Percentiles rank a stretch among this genome's conserved stretches.
Evolutionary conservation across 2,113 vertebrate genomes (phyloP).

Genomic region (Tyto alba): DNA sequence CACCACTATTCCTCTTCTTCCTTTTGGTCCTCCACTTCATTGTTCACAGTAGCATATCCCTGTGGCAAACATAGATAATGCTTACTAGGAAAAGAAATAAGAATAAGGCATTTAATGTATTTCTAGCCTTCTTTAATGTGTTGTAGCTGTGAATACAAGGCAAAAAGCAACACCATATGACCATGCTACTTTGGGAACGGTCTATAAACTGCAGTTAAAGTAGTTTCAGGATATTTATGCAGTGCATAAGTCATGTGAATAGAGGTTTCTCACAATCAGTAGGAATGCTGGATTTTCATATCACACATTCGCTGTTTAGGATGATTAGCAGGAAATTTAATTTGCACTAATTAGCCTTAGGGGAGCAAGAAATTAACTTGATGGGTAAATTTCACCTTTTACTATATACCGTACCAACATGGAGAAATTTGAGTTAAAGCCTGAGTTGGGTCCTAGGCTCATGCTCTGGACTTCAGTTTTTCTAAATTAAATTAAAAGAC

Average conservation of each 20-base stretch:
- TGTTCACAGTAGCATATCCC: neutral
- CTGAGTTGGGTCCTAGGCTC: neutral
- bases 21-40: neutral
- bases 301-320: conserved; percentile 41
- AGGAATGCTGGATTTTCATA: conserved; percentile 57
- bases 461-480: conserved; percentile 10
- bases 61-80: neutral
- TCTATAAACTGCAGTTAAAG: conserved; percentile 19
- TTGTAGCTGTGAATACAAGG: neutral
- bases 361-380: conserved; percentile 61
- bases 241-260: conserved; percentile 1
- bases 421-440: conserved; percentile 30
- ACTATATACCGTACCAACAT: neutral
- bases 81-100: neutral
- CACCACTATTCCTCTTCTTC: neutral
- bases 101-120: neutral
- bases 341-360: conserved; percentile 67
- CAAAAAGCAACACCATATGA: neutral
- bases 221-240: conserved; percentile 35
- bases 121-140: neutral
- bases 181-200: neutral
- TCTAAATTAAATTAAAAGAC: conserved; percentile 35
- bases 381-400: conserved; percentile 60
- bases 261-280: conserved; percentile 59
- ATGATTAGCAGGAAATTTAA: conserved; percentile 69